Base-by-base conservation (phyloP, 2,888 invertebrate genomes). In the Agrotis exclamationis region DNA sequence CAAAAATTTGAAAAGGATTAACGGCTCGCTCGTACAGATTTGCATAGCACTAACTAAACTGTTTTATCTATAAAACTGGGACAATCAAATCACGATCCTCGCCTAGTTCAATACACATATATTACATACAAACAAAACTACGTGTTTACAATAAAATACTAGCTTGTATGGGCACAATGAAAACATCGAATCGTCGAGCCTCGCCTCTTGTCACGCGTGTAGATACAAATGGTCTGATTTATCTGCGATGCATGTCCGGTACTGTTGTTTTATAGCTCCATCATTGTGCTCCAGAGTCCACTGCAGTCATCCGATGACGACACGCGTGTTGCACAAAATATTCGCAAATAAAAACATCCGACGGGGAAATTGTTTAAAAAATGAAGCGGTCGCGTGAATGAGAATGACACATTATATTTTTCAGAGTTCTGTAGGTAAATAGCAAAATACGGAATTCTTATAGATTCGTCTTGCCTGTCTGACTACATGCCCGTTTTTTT, bases 161-260 rank as follows among this genome's bases (percentile, higher is more conserved):
- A 79, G 78, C 64, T 79, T 58, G 68, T 74, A 80, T 78, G 82
- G 76, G 82, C 86, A 86, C 87, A 86, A 88, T 88, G 87, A 89
- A 89, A 88, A 89, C 89, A 90, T 89, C 82, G 87, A 87, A 88
- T 87, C 84, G 85, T 82, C 86, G 85, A 74, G 82, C 84, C 86
- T 83, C 83, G 86, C 85, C 85, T 86, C 88, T 86, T 87, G 87
- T 87, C 89, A 88, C 87, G 86, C 89, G 85, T 87, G 89, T 86
- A 87, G 88, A 86, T 87, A 89, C 91, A 91, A 91, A 89, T 90
- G 89, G 86, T 86, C 88, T 92, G 92, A 93, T 93, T 93, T 93
- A 93, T 93, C 88, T 87, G 84, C 87, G 85, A 86, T 87, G 88
- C 89, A 88, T 88, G 92, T 90, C 90, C 88, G 86, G 85, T 86